Conservation (phyloP, 2,113 vertebrate species). For the Potamarius usumacintae region DNA sequence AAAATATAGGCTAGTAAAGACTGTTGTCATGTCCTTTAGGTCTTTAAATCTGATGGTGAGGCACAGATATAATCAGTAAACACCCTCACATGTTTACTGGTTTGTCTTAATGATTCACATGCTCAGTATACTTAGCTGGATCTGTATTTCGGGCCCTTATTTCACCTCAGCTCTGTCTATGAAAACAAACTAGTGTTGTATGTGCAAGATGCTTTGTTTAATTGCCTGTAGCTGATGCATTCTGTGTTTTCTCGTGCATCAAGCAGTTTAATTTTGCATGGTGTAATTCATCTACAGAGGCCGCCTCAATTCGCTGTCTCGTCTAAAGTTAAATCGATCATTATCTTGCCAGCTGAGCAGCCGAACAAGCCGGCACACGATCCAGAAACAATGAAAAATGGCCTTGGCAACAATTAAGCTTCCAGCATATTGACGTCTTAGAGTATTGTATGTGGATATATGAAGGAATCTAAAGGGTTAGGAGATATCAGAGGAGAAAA, state of each 20-base stretch:
- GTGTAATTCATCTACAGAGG: conserved; percentile 43
- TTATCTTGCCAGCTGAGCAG: conserved; percentile 60
- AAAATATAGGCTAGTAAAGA: not conserved
- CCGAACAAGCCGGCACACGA: conserved; percentile 29
- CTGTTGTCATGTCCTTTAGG: not conserved
- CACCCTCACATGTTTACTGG: not conserved
- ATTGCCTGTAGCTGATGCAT: conserved; percentile 43
- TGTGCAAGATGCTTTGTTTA: conserved; percentile 38
- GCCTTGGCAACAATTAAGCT: conserved; percentile 65
- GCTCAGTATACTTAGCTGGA: not conserved
- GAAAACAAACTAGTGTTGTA: conserved; percentile 22
- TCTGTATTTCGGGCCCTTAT: not conserved
- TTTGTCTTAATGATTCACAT: not conserved
- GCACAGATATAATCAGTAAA: not conserved
- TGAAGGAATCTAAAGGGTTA: conserved; percentile 66
- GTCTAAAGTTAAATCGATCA: conserved; percentile 64
- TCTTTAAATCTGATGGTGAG: too few species aligned
- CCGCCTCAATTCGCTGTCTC: conserved; percentile 38
- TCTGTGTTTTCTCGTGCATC: conserved; percentile 45
- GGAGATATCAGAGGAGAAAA: conserved; percentile 63
- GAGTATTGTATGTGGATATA: conserved; percentile 65
- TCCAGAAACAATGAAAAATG: conserved; percentile 66
- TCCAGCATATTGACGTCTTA: conserved; percentile 66
- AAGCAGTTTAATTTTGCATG: conserved; percentile 51
- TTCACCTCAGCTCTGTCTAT: not conserved